A percentile compares a stretch with the other conserved stretches of the same genome.
These are phyloP conservation scores for Lepus timidus DNA, from an alignment of 2,113 vertebrate genomes.

Conservation along the genomic window DNA sequence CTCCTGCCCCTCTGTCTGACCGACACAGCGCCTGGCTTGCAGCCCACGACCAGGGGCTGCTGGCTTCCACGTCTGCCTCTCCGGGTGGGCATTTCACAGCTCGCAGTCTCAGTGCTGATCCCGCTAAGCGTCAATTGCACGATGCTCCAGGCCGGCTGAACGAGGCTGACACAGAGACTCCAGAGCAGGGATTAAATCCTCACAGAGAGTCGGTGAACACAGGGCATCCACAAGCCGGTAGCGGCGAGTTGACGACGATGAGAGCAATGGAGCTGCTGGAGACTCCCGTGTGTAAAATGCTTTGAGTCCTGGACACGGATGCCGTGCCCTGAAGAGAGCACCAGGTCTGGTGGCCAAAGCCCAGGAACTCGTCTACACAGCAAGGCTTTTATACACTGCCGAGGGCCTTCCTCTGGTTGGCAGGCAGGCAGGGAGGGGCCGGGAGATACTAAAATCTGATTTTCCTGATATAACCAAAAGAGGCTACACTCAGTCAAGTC, in stretches of 20 bases:
- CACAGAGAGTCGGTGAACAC: neutral
- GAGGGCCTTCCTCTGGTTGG: neutral
- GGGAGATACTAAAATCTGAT: neutral
- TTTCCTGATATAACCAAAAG: neutral
- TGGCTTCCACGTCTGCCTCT: neutral
- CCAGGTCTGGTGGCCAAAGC: neutral
- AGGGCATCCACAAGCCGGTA: neutral
- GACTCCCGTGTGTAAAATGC: fast-evolving
- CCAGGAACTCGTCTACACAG: neutral
- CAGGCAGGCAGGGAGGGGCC: fast-evolving
- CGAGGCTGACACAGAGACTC: conserved; percentile 38
- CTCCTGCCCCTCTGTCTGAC: neutral
- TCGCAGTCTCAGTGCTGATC: neutral
- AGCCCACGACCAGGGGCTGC: neutral
- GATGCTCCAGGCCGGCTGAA: conserved; percentile 33
- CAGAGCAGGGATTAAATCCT: conserved; percentile 42
- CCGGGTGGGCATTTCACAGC: neutral
- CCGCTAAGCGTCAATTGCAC: conserved; percentile 40
- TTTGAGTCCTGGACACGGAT: neutral
- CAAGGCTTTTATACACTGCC: neutral
- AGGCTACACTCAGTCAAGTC: neutral
- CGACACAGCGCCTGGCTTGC: neutral
- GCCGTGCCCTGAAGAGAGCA: neutral
- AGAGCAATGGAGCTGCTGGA: neutral
- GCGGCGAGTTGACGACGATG: neutral